These are phyloP conservation scores for Stigmatopora nigra DNA, from an alignment of 2,113 vertebrate species.

Conservation along the genomic window DNA sequence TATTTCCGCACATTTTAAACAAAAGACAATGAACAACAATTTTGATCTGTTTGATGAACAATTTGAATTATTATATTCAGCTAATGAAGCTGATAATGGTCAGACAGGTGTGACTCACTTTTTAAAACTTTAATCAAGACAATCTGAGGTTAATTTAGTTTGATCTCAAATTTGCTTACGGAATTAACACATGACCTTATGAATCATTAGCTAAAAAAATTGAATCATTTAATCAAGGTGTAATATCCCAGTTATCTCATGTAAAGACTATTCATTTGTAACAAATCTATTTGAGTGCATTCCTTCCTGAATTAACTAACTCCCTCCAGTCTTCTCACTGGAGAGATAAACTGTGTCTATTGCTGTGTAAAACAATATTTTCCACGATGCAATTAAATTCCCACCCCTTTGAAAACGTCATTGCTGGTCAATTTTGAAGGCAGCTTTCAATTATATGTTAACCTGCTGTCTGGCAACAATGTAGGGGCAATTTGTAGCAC, in stretches of 20 bases:
- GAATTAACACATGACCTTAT: no score
- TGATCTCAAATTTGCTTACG: no score
- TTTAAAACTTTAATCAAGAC: no score
- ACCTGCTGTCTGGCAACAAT: slow-evolving; percentile 23
- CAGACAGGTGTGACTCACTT: no score
- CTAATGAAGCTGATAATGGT: no score
- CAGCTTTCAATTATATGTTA: slow-evolving; percentile 59
- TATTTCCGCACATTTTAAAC: no score
- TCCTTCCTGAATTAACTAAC: slow-evolving; percentile 32
- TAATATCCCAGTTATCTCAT: not conserved
- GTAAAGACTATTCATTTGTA: slow-evolving; percentile 29
- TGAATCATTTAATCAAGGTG: not conserved
- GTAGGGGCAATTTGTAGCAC: slow-evolving; percentile 34
- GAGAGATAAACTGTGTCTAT: slow-evolving; percentile 46
- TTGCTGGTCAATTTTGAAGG: slow-evolving; percentile 58
- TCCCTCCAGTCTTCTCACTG: slow-evolving; percentile 36
- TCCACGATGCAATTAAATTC: slow-evolving; percentile 22
- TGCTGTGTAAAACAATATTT: slow-evolving; percentile 34
- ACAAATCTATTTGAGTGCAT: slow-evolving; percentile 30
- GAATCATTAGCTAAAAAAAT: no score
- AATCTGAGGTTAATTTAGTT: no score
- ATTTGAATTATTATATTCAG: no score
- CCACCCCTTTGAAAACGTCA: slow-evolving; percentile 43
- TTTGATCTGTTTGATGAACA: no score
- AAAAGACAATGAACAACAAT: no score